phyloP scores from a whole-genome alignment of 2,888 invertebrate species.

The Syrphus vitripennis region DNA sequence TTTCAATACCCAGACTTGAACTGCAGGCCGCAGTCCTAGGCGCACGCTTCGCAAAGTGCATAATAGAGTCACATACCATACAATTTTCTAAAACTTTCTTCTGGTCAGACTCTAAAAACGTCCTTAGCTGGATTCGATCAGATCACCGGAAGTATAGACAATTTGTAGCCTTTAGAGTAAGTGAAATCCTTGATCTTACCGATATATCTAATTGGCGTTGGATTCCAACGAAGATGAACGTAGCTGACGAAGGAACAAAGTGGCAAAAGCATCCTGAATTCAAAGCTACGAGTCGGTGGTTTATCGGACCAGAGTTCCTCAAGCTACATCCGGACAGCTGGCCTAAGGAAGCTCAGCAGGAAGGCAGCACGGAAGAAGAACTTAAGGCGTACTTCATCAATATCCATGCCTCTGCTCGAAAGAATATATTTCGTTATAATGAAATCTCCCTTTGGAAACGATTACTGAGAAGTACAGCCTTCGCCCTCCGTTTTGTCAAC shows the following conservation, averaged over 20 bases:
- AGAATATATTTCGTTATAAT: background rate
- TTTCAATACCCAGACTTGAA: background rate
- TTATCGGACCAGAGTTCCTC: conserved; percentile 51
- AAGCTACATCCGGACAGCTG: background rate
- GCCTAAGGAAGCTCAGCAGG: background rate
- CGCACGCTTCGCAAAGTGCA: background rate
- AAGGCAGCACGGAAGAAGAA: background rate
- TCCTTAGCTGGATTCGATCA: conserved; percentile 67
- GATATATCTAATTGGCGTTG: too few species aligned
- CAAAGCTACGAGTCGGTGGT: conserved; percentile 37
- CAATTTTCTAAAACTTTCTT: conserved; percentile 19
- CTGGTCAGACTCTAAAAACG: conserved; percentile 73
- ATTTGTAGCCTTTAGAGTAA: conserved; percentile 60
- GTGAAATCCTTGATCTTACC: conserved; percentile 50
- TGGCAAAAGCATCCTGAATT: too few species aligned
- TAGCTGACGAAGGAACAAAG: too few species aligned
- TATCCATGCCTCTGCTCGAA: background rate
- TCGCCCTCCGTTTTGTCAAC: background rate
- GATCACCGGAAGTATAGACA: conserved; percentile 54
- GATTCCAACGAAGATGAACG: too few species aligned
- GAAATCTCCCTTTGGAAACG: background rate
- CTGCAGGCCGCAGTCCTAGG: background rate
- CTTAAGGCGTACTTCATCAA: background rate
- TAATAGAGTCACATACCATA: too few species aligned
- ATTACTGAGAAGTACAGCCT: conserved; percentile 18